Base-by-base conservation (phyloP, 2,113 vertebrate species). In the Scatophagus argus region DNA sequence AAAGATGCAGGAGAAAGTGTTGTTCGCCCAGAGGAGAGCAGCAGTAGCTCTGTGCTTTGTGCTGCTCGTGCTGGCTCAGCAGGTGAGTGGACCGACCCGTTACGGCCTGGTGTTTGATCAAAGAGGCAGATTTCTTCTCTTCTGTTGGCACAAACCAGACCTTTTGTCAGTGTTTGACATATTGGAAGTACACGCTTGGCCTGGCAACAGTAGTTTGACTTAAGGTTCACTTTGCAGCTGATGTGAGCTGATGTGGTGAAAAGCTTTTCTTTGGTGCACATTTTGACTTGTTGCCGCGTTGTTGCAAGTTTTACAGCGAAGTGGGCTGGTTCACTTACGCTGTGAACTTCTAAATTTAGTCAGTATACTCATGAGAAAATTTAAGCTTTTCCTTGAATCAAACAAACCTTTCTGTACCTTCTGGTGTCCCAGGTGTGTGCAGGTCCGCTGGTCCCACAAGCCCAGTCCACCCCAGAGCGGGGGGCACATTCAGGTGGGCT, bases 31-130 rank as follows among this genome's bases (percentile, higher is more conserved):
- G 3, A 83, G 70, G 51, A 79, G 11, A 59, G 77, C 77, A 3
- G 51, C 63, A 4, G 71, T 41, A 0, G 73, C 54, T 0, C 46
- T 89, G 23, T 75, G 77, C 51, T 19, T 90, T 1, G 47, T 81
- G 39, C 73, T 91, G 8, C 32, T 92, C 0, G 3, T 92, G 32
- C 14, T 83, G 46, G 7, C 56, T 66, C 85, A 89, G 51, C 88
- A 91, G 92, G 92, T 93, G 77, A 87, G 85, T 70, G 32, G 7
- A 44, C n/a, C n/a, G n/a, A n/a, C n/a, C n/a, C n/a, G n/a, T n/a
- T n/a, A n/a, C n/a, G n/a, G n/a, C n/a, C n/a, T n/a, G n/a, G n/a
- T n/a, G n/a, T n/a, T n/a, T n/a, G n/a, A n/a, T n/a, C n/a, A n/a
- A n/a, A n/a, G n/a, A n/a, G n/a, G n/a, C n/a, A n/a, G n/a, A n/a